phyloP scores from a whole-genome alignment of 1,140 invertebrate species.

The Drosophila funebris region DNA sequence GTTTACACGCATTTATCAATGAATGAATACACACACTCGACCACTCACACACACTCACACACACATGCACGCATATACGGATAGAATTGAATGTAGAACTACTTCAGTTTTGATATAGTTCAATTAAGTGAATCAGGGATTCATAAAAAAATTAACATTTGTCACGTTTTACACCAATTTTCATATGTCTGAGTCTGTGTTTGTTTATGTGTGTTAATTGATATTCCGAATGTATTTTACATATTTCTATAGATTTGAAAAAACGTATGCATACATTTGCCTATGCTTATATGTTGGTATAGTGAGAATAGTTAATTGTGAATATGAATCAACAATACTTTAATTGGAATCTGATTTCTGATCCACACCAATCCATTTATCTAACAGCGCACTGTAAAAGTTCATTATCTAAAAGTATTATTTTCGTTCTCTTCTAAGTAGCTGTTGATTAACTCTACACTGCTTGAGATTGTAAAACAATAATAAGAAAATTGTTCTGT shows the following conservation, averaged over 20 bases:
- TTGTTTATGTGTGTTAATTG: slow-evolving; percentile 21
- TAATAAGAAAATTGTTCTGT: too few relatives aligned
- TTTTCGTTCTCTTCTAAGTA: too few relatives aligned
- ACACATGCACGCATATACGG: background rate
- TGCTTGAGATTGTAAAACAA: too few relatives aligned
- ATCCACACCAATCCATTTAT: too few relatives aligned
- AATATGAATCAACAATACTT: too few relatives aligned
- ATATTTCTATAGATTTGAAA: slow-evolving; percentile 17
- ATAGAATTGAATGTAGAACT: background rate
- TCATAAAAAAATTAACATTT: slow-evolving; percentile 23
- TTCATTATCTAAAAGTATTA: too few relatives aligned
- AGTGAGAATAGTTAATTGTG: too few relatives aligned
- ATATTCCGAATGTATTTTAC: slow-evolving; percentile 12
- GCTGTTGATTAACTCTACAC: too few relatives aligned
- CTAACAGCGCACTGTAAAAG: too few relatives aligned
- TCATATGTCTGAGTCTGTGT: background rate
- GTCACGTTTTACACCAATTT: slow-evolving; percentile 36
- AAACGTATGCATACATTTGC: background rate
- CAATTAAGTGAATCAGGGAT: slow-evolving; percentile 33
- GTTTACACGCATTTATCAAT: slow-evolving; percentile 66
- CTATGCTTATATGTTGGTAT: background rate
- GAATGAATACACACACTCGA: background rate
- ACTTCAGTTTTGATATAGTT: slow-evolving; percentile 30
- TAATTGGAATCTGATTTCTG: too few relatives aligned
- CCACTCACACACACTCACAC: background rate